Conservation (phyloP, 37 sponge, comb jelly and placozoan species). For the Corticium candelabrum region DNA sequence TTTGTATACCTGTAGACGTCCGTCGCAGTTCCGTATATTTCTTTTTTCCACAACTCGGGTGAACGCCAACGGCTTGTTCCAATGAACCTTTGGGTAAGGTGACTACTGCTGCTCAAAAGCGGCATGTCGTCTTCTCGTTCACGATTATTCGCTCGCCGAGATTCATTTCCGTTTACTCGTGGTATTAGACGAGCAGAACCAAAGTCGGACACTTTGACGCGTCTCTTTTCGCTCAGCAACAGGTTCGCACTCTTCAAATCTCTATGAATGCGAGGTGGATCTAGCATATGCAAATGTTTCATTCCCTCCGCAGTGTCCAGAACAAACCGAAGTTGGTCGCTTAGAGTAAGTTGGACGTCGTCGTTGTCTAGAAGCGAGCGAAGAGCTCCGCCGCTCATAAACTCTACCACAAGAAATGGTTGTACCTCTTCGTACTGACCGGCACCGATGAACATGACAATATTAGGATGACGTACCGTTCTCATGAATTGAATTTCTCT, state of each 20-base stretch:
- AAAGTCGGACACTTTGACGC: not conserved
- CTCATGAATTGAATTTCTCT: not conserved
- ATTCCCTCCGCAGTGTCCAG: not conserved
- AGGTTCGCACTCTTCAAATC: not conserved
- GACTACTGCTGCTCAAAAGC: no score
- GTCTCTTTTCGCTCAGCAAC: not conserved
- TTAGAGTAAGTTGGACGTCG: not conserved
- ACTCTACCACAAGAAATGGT: not conserved
- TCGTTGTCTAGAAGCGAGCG: not conserved
- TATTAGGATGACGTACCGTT: not conserved
- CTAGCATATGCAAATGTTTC: not conserved
- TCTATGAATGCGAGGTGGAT: not conserved
- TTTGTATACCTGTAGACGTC: constrained; percentile 1
- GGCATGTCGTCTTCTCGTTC: no score
- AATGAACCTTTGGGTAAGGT: not conserved
- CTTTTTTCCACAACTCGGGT: not conserved
- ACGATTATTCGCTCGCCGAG: not conserved
- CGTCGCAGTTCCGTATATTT: not conserved
- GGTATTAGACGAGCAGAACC: not conserved
- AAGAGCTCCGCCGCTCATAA: not conserved
- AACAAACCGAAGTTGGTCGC: not conserved
- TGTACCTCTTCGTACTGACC: not conserved
- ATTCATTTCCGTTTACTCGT: not conserved
- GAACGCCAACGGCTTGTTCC: not conserved
- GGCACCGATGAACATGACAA: not conserved